phyloP scores from a whole-genome alignment of 2,888 invertebrate species.

The Limulus polyphemus region DNA sequence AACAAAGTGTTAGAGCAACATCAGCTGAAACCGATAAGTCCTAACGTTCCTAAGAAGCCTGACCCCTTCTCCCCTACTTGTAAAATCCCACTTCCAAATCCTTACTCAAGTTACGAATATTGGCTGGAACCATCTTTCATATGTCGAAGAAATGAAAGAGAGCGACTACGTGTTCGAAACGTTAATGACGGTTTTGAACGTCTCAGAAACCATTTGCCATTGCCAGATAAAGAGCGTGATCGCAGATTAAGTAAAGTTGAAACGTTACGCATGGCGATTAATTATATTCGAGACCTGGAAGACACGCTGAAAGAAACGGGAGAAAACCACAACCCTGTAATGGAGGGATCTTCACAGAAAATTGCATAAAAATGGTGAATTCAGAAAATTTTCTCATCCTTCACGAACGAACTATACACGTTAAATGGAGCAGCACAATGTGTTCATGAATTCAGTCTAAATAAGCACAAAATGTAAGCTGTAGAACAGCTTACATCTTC shows the following conservation, averaged over 20 bases:
- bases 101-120: constrained; percentile 16
- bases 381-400: too few relatives aligned
- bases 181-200: constrained; percentile 38
- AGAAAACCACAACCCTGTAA: background rate
- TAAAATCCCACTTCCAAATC: constrained; percentile 33
- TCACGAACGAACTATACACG: too few relatives aligned
- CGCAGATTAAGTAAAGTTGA: constrained; percentile 36
- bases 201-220: constrained; percentile 33
- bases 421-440: too few relatives aligned
- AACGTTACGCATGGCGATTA: constrained; percentile 35
- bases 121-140: constrained; percentile 29
- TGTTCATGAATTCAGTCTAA: too few relatives aligned
- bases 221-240: constrained; percentile 17
- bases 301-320: constrained; percentile 14
- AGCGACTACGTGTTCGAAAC: constrained; percentile 35
- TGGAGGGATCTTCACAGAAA: too few relatives aligned
- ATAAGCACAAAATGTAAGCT: too few relatives aligned
- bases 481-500: too few relatives aligned
- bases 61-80: constrained; percentile 35
- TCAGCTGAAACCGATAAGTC: too few relatives aligned
- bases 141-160: constrained; percentile 36
- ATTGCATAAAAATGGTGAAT: too few relatives aligned
- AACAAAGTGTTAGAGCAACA: too few relatives aligned
- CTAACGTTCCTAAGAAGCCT: background rate
- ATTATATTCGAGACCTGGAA: constrained; percentile 20